phyloP scores from a whole-genome alignment of 1,140 invertebrate genomes.

The Zaprionus davidi region DNA sequence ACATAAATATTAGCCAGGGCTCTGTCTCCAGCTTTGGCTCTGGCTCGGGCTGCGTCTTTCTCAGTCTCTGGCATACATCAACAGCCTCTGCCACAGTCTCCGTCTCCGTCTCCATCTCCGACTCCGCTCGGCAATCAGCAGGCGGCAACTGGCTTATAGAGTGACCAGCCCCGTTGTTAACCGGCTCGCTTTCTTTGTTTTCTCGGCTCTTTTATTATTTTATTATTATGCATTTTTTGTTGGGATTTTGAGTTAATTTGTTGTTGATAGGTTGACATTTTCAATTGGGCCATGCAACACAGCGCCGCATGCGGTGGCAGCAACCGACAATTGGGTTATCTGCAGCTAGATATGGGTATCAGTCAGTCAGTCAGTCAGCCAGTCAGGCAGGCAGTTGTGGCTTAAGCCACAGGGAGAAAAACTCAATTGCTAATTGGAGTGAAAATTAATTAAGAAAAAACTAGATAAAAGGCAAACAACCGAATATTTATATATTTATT shows the following conservation, averaged over 20 bases:
- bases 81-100: conserved; percentile 49
- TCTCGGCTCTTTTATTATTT: conserved; percentile 25
- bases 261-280: conserved; percentile 79
- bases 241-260: conserved; percentile 76
- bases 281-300: conserved; percentile 72
- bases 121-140: conserved; percentile 58
- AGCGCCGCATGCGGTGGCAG: conserved; percentile 63
- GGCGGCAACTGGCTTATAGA: conserved; percentile 77
- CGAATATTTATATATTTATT: not conserved
- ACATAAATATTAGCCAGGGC: conserved; percentile 79
- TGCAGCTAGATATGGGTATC: conserved; percentile 15
- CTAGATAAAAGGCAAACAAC: not conserved
- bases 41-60: not conserved
- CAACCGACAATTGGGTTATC: conserved; percentile 26
- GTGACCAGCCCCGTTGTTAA: conserved; percentile 57
- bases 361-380: conserved; percentile 17
- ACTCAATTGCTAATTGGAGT: conserved; percentile 17
- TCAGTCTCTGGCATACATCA: conserved; percentile 67
- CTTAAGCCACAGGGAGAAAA: conserved; percentile 9
- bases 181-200: conserved; percentile 65
- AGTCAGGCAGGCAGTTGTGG: conserved; percentile 15
- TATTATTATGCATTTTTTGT: conserved; percentile 47
- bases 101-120: conserved; percentile 30
- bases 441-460: not conserved
- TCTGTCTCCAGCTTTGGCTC: conserved; percentile 2